phyloP scores from a whole-genome alignment of 1,140 invertebrate genomes.

The Argopecten irradians region DNA sequence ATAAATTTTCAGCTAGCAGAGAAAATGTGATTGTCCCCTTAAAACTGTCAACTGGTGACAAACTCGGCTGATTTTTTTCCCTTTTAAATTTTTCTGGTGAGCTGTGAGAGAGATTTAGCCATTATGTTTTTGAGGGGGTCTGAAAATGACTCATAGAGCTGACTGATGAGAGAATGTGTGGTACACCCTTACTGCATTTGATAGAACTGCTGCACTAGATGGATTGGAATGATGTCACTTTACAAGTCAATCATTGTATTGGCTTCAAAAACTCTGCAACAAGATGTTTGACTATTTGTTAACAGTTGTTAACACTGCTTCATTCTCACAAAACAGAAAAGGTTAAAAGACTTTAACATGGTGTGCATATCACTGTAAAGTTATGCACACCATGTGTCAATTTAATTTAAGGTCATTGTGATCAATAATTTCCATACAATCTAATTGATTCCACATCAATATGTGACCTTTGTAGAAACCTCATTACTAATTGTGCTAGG shows the following conservation, averaged over 20 bases:
- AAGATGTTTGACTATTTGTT: not conserved
- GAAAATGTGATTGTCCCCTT: constrained; percentile 16
- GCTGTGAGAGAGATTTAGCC: not conserved
- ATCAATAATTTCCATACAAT: too few relatives aligned
- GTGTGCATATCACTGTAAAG: too few relatives aligned
- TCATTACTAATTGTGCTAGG: not conserved
- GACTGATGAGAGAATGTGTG: not conserved
- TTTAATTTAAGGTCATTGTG: too few relatives aligned
- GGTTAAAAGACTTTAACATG: too few relatives aligned
- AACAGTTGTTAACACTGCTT: not conserved
- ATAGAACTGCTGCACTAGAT: not conserved
- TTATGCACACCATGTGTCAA: too few relatives aligned
- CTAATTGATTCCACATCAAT: too few relatives aligned
- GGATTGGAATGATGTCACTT: constrained; percentile 21
- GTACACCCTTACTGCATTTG: not conserved
- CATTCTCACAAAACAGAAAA: not conserved
- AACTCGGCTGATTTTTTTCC: not conserved
- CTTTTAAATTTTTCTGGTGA: not conserved
- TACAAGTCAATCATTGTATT: not conserved
- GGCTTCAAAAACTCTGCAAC: not conserved
- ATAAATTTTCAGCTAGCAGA: constrained; percentile 10
- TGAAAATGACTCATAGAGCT: constrained; percentile 1
- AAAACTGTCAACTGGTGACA: constrained; percentile 7
- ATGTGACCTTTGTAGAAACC: not conserved
- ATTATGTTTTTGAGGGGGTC: not conserved